A percentile compares a stretch with the other conserved stretches of the same genome.
phyloP scores from a whole-genome alignment of 2,888 invertebrate species.

The Coecobrya sp. region DNA sequence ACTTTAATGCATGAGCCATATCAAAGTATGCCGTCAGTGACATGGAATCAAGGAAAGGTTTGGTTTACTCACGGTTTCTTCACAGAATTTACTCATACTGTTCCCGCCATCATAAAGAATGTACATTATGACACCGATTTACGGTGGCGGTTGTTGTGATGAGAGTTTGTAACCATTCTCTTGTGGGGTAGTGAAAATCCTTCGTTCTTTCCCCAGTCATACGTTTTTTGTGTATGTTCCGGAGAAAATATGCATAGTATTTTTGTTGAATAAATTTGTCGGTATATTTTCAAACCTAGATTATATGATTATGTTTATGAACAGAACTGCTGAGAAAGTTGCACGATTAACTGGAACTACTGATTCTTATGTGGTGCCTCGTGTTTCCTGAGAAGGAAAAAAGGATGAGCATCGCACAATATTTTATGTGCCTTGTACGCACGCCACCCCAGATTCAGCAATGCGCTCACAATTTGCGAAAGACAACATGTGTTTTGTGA shows the following conservation, averaged over 20 bases:
- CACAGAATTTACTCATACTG: background rate
- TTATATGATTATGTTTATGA: background rate
- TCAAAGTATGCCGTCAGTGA: conserved; percentile 18
- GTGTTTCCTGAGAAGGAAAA: background rate
- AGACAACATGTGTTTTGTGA: conserved; percentile 19
- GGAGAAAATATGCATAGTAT: no score
- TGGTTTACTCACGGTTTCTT: background rate
- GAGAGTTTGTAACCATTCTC: conserved; percentile 9
- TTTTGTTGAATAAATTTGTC: background rate
- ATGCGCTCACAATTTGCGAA: background rate
- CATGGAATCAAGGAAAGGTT: conserved; percentile 5
- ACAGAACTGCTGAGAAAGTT: background rate
- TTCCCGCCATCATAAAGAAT: background rate
- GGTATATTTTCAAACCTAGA: background rate
- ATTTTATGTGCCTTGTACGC: background rate
- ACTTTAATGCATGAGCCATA: conserved; percentile 46
- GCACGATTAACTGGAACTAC: background rate
- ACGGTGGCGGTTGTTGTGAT: conserved; percentile 7
- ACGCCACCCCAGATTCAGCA: background rate
- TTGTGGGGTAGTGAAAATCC: no score
- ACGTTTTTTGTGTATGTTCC: no score
- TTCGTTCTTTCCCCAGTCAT: no score
- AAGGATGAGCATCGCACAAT: background rate
- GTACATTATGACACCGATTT: conserved; percentile 24
- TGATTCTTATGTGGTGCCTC: background rate